A percentile compares a stretch with the other conserved stretches of the same genome.
phyloP scores from a whole-genome alignment of 2,797 vertebrate species.

The Esox lucius region DNA sequence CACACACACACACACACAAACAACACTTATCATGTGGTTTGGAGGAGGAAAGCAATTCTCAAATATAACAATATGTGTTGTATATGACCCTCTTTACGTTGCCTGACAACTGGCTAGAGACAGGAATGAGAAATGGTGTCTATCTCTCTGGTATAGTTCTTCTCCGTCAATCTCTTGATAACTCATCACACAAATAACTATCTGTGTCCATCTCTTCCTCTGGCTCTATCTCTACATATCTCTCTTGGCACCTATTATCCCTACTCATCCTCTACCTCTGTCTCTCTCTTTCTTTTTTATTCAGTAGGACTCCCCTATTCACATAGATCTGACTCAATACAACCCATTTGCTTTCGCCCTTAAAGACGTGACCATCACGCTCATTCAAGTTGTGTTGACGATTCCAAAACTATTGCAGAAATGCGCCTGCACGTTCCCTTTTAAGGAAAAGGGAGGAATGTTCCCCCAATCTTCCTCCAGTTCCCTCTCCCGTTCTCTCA shows the following conservation, averaged over 20 bases:
- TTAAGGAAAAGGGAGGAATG: conserved; percentile 58
- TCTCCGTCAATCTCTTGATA: neutral
- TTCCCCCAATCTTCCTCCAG: neutral
- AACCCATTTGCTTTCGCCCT: conserved; percentile 13
- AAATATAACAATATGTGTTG: conserved; percentile 37
- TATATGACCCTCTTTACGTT: conserved; percentile 37
- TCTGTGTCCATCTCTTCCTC: neutral
- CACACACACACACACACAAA: conserved; percentile 8
- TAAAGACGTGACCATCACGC: conserved; percentile 49
- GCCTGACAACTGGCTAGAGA: conserved; percentile 20
- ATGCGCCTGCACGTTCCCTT: conserved; percentile 64
- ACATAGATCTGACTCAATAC: neutral
- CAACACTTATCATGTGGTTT: neutral
- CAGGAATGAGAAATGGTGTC: conserved; percentile 26
- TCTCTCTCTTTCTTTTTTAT: neutral
- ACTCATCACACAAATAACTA: neutral
- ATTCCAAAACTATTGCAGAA: conserved; percentile 63
- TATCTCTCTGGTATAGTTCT: conserved; percentile 12
- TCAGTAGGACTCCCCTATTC: neutral
- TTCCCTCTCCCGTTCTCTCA: conserved; percentile 1
- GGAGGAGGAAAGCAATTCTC: conserved; percentile 21
- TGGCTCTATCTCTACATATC: neutral
- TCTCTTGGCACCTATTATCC: neutral
- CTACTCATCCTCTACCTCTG: neutral
- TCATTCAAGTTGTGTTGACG: conserved; percentile 48